Conservation (phyloP, 2,113 vertebrate species). For the Fregata magnificens region DNA sequence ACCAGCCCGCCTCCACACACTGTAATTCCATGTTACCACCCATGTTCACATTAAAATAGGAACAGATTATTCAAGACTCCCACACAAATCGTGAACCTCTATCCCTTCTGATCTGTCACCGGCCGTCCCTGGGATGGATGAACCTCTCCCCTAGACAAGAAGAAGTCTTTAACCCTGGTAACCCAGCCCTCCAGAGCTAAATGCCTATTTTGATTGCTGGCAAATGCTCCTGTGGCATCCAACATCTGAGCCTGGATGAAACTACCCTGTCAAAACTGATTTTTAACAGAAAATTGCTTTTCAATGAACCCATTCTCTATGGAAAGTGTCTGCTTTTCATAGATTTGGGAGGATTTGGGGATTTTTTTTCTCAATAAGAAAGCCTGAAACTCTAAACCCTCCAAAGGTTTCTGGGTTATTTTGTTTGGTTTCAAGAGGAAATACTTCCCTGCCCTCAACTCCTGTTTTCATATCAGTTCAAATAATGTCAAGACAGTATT, state of each 20-base stretch:
- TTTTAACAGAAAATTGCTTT: slow-evolving; percentile 60
- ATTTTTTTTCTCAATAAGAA: slow-evolving; percentile 18
- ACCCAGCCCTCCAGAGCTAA: not conserved
- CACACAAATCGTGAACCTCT: slow-evolving; percentile 61
- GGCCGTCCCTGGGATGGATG: not conserved
- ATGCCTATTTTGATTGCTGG: slow-evolving; percentile 17
- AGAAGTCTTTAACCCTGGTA: not conserved
- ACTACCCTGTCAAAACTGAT: slow-evolving; percentile 40
- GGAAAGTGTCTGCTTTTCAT: slow-evolving; percentile 43
- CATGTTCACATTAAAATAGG: slow-evolving; percentile 62
- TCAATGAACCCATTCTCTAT: slow-evolving; percentile 35
- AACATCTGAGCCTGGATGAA: not conserved
- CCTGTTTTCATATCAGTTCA: slow-evolving; percentile 60
- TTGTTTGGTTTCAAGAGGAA: slow-evolving; percentile 56
- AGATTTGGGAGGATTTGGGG: slow-evolving; percentile 35
- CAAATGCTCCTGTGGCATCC: not conserved
- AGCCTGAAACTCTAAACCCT: slow-evolving; percentile 48
- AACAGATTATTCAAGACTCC: slow-evolving; percentile 64
- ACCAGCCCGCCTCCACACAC: slow-evolving; percentile 30
- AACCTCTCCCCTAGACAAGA: not conserved
- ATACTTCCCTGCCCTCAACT: slow-evolving; percentile 50
- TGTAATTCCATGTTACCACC: slow-evolving; percentile 56
- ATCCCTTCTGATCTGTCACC: slow-evolving; percentile 31
- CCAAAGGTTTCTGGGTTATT: not conserved
- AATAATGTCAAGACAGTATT: slow-evolving; percentile 24